Evolutionary conservation across 2,888 invertebrate species (phyloP).

Genomic region (Zootermopsis nevadensis): DNA sequence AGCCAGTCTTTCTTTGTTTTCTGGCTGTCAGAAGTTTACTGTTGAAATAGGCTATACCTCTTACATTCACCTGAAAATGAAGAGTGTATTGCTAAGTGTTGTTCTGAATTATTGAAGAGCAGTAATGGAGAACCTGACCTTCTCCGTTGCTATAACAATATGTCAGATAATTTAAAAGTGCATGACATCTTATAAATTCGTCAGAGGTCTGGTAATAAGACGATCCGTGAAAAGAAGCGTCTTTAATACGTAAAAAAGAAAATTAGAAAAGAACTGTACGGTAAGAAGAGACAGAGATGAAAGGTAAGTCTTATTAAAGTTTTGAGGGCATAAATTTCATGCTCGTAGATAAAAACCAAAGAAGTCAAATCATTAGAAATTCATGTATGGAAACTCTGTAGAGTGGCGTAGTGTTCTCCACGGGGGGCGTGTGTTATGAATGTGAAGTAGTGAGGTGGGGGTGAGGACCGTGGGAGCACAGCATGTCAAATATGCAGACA

Average conservation of each 20-base stretch:
- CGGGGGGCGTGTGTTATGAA: conserved; percentile 51
- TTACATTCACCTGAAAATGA: not conserved
- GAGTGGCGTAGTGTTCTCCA: conserved; percentile 18
- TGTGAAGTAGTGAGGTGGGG: conserved; percentile 42
- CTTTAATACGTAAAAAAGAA: conserved; percentile 4
- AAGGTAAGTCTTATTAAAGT: conserved; percentile 50
- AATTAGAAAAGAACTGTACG: not conserved
- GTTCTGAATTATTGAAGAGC: conserved; percentile 30
- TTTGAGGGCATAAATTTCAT: conserved; percentile 51
- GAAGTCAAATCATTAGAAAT: conserved; percentile 51
- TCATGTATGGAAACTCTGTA: conserved; percentile 49
- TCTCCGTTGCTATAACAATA: not conserved
- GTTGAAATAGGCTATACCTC: not conserved
- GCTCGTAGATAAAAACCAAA: conserved; percentile 52
- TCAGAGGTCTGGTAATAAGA: conserved; percentile 28
- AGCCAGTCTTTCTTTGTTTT: not conserved
- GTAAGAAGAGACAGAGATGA: conserved; percentile 23
- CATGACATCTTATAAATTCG: conserved; percentile 47
- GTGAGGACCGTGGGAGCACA: conserved; percentile 37
- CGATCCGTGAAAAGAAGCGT: not conserved
- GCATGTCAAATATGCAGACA: conserved; percentile 46
- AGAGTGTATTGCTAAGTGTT: not conserved
- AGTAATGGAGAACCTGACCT: not conserved
- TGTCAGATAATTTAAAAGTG: conserved; percentile 5
- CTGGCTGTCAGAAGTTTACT: not conserved